Evolutionary conservation across 92 coral and sea anemone genomes (phyloP).

Genomic region (Paramuricea clavata): DNA sequence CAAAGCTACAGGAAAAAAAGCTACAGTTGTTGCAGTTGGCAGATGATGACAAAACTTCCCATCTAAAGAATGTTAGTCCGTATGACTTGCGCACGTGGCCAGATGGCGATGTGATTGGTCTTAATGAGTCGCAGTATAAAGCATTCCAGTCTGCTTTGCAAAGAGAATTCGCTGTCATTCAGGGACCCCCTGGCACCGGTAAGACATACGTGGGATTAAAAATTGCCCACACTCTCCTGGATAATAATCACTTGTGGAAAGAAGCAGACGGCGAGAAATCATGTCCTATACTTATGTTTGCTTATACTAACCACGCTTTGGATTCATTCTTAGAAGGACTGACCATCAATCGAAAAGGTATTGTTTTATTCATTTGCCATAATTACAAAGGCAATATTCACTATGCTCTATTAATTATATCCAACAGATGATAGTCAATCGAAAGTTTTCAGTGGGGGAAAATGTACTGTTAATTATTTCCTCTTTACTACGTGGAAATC

Average conservation of each 20-base stretch:
- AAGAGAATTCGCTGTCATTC: slow-evolving; percentile 84
- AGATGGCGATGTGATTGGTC: slow-evolving; percentile 75
- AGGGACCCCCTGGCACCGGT: slow-evolving; percentile 98
- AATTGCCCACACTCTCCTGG: slow-evolving; percentile 80
- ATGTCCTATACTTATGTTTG: slow-evolving; percentile 84
- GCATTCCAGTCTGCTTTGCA: slow-evolving; percentile 89
- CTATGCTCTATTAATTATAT: too few species aligned
- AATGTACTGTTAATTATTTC: too few species aligned
- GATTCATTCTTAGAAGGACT: slow-evolving; percentile 93
- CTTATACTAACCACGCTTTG: slow-evolving; percentile 93
- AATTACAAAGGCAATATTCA: too few species aligned
- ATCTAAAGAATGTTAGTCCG: neutral
- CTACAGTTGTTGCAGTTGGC: neutral
- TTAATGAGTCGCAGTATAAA: slow-evolving; percentile 85
- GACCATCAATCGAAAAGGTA: slow-evolving; percentile 38
- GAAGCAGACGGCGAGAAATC: slow-evolving; percentile 4
- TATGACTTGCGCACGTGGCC: slow-evolving; percentile 77
- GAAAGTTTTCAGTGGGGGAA: neutral
- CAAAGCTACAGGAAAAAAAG: neutral
- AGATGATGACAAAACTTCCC: neutral
- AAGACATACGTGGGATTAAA: slow-evolving; percentile 92
- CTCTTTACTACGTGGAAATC: too few species aligned
- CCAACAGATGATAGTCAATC: neutral
- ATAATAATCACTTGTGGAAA: slow-evolving; percentile 68
- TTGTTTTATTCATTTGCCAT: neutral